A percentile compares a stretch with the other conserved stretches of the same genome.
These are phyloP conservation scores for Adelges cooleyi DNA, from an alignment of 1,140 invertebrate species.

Conservation along the genomic window DNA sequence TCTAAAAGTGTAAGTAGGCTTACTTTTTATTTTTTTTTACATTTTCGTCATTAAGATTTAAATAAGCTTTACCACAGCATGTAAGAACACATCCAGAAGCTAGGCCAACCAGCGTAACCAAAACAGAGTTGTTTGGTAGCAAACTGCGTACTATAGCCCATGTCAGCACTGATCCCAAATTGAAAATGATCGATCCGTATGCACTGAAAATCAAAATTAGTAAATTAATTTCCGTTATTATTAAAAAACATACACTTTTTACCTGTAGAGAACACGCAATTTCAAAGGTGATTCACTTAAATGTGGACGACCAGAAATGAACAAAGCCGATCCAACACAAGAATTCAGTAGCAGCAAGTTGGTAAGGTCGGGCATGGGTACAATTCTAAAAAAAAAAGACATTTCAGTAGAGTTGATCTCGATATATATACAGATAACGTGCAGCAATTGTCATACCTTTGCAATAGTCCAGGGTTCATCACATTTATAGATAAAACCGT, in stretches of 20 bases:
- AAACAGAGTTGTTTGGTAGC: slow-evolving; percentile 48
- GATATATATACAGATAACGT: no score
- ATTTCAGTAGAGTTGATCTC: no score
- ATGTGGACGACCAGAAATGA: slow-evolving; percentile 2
- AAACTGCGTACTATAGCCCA: slow-evolving; percentile 58
- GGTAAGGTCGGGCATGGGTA: slow-evolving; percentile 13
- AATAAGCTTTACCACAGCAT: not conserved
- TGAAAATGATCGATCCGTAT: slow-evolving; percentile 52
- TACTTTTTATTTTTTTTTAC: slow-evolving; percentile 2
- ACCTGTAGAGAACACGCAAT: not conserved
- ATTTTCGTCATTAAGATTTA: not conserved
- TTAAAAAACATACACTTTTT: not conserved
- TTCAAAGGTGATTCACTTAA: not conserved
- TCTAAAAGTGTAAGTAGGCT: no score
- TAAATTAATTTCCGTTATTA: not conserved
- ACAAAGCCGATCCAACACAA: not conserved
- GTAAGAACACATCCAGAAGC: slow-evolving; percentile 45
- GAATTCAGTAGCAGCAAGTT: slow-evolving; percentile 1
- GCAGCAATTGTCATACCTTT: slow-evolving; percentile 39
- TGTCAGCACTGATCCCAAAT: slow-evolving; percentile 56
- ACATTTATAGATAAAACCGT: slow-evolving; percentile 51
- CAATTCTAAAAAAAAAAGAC: slow-evolving; percentile 27
- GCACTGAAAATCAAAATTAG: slow-evolving; percentile 38
- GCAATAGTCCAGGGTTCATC: slow-evolving; percentile 50
- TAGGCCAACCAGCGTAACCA: slow-evolving; percentile 48